These are phyloP conservation scores for Brachyistius frenatus DNA, from an alignment of 2,113 vertebrate species.

Conservation along the genomic window DNA sequence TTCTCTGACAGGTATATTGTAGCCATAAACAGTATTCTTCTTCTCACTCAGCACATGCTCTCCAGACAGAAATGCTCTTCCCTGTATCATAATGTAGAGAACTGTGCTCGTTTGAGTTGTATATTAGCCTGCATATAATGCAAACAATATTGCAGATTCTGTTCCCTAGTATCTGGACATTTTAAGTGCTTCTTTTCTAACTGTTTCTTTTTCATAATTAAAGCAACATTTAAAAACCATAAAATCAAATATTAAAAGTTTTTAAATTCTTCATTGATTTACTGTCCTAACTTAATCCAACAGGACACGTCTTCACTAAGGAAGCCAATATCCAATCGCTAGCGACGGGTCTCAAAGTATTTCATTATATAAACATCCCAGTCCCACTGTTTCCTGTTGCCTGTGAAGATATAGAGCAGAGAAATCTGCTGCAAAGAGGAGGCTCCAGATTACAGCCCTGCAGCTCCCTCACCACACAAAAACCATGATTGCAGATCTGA, in stretches of 20 bases:
- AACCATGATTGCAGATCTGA: constrained; percentile 82
- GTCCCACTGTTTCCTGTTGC: constrained; percentile 50
- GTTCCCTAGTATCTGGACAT: no score
- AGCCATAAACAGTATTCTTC: constrained; percentile 28
- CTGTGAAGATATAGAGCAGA: constrained; percentile 51
- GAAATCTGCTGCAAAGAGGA: constrained; percentile 44
- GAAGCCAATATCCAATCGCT: not conserved
- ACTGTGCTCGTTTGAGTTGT: not conserved
- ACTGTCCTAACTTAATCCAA: constrained; percentile 6
- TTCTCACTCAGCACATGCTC: not conserved
- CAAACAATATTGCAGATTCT: not conserved
- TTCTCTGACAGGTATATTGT: constrained; percentile 11
- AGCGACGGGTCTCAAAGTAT: constrained; percentile 38
- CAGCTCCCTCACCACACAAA: constrained; percentile 72
- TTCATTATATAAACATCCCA: constrained; percentile 60
- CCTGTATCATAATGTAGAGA: not conserved
- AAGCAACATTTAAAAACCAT: not conserved
- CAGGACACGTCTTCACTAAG: constrained; percentile 12
- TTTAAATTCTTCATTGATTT: constrained; percentile 8
- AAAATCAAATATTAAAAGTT: constrained; percentile 14
- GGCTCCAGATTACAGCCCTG: constrained; percentile 75
- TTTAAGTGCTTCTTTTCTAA: not conserved
- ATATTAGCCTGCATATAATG: not conserved
- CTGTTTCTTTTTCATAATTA: not conserved
- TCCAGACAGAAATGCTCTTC: not conserved